Base-by-base conservation (phyloP, 2,113 vertebrate species). In the Bos indicus region DNA sequence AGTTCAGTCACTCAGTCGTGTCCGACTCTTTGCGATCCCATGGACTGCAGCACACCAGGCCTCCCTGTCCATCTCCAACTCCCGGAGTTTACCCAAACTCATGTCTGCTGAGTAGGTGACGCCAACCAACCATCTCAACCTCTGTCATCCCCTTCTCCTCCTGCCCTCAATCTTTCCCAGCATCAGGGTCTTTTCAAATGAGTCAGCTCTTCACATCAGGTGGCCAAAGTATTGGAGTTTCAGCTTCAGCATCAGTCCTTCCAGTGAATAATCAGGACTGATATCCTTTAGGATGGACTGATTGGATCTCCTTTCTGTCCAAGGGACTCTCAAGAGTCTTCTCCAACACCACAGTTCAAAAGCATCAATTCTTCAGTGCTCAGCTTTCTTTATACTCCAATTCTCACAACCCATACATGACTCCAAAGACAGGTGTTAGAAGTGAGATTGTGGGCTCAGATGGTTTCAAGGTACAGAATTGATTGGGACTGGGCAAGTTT, bases 321-420 rank as follows among this genome's bases (percentile, higher is more conserved):
- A 71, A 36, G 10, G 19, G n/a, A 71, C n/a, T 71, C n/a, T 71
- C n/a, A 71, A 71, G 67, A 23, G n/a, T 71, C n/a, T 71, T 71
- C 5, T 71, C n/a, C 67, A 23, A 40, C 67, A 71, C 67, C 0
- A 12, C n/a, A 40, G 5, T 71, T 71, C 5, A 71, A 71, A 71
- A 12, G 19, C 10, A 40, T 71, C 67, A 36, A 11, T 71, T 71
- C n/a, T 36, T 36, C 0, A 0, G 67, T 1, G 1, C 5, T 71
- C n/a, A 71, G 67, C 19, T 36, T 71, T 36, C 9, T 71, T 71
- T 36, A 71, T 23, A 71, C 2, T 71, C 36, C 64, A 36, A 71
- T 9, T 36, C 64, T 71, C n/a, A 23, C 64, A 71, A 71, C n/a
- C 19, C 19, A 12, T 36, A 71, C n/a, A 71, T 36, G n/a, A 71